Evolutionary conservation across 2,888 invertebrate genomes (phyloP), one percentile per base, ranked within the genome.

Genomic region (Parascotia fuliginaria): DNA sequence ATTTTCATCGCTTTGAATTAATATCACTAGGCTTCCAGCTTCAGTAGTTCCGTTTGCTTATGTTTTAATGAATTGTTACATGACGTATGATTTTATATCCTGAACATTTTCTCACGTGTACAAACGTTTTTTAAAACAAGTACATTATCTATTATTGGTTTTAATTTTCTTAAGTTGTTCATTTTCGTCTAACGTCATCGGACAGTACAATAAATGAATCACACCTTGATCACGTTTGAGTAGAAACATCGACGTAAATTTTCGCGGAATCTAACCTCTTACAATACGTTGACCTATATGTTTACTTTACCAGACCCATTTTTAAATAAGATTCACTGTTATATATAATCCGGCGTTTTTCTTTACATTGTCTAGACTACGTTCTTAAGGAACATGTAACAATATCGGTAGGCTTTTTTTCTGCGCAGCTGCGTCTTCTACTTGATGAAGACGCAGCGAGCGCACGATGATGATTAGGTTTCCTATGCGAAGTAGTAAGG

Each of bases 251-350:
- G 55, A 60, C 65, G 47, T 52, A 47, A 65, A 57, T 60, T 51
- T 85, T 84, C 84, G 66, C 68, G 65, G 83, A 83, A 85, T 73
- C 63, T 55, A 62, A 55, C 58, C 48, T 55, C 65, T 54, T 57
- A 81, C 79, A 79, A 86, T 80, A 69, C 86, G 67, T 85, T 87
- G 86, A 87, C 87, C 87, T 62, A 71, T 61, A 47, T 85, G 87
- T 86, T 87, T 87, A 85, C 70, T 65, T 78, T 76, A 62, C 60
- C 74, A 73, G 75, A 61, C 61, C 66, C 66, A 66, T 69, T 68
- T 69, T 66, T 61, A 63, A 55, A 63, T 51, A 43, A 55, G 36
- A 56, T 58, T 63, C 54, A 42, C 28, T 36, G 46, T 53, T 56
- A 56, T 59, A 61, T 54, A 43, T 29, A 50, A 57, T 53, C 40